Conservation (phyloP, 1,140 invertebrate genomes). For the Drosophila nikananu region DNA sequence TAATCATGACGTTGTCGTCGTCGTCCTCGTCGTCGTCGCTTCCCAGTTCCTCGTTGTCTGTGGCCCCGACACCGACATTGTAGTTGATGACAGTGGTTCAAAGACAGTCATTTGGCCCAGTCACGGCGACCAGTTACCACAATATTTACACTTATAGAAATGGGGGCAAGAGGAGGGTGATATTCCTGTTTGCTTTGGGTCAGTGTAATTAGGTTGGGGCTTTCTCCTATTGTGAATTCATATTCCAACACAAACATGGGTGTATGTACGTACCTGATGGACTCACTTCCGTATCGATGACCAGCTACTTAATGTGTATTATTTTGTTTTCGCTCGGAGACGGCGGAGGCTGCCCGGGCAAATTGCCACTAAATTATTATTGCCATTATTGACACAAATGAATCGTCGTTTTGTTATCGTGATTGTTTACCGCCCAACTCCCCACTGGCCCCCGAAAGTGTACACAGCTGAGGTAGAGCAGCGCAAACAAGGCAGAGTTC, state of each 20-base stretch:
- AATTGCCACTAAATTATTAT: slow-evolving; percentile 83
- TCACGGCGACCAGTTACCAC: slow-evolving; percentile 41
- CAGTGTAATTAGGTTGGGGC: slow-evolving; percentile 21
- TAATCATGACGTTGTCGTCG: slow-evolving; percentile 79
- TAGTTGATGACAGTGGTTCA: slow-evolving; percentile 82
- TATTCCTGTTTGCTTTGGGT: not conserved
- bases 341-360: slow-evolving; percentile 48
- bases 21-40: slow-evolving; percentile 23
- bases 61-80: slow-evolving; percentile 69
- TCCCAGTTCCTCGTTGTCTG: slow-evolving; percentile 24
- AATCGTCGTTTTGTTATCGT: slow-evolving; percentile 77
- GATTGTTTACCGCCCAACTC: slow-evolving; percentile 67
- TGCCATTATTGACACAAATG: slow-evolving; percentile 83
- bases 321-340: slow-evolving; percentile 52
- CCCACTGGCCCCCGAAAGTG: slow-evolving; percentile 1
- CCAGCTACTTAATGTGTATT: slow-evolving; percentile 62
- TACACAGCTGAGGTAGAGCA: slow-evolving; percentile 22
- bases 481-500: slow-evolving; percentile 41
- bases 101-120: slow-evolving; percentile 76
- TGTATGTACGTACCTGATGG: slow-evolving; percentile 8
- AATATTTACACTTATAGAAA: slow-evolving; percentile 39
- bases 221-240: slow-evolving; percentile 17
- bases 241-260: slow-evolving; percentile 8
- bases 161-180: not conserved
- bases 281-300: slow-evolving; percentile 34